phyloP scores from a whole-genome alignment of 2,888 invertebrate species.

The Nomada flava region DNA sequence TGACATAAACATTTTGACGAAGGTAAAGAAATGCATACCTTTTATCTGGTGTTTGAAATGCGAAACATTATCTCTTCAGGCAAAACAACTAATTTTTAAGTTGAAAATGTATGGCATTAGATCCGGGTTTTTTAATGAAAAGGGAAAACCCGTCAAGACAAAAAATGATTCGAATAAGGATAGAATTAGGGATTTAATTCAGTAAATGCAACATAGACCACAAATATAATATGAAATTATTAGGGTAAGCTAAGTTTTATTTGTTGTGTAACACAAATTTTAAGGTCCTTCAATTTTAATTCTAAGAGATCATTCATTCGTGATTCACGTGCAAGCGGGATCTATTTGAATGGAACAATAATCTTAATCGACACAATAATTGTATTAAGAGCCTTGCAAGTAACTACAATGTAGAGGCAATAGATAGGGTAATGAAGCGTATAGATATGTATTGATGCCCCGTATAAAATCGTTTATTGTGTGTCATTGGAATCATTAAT shows the following conservation, averaged over 20 bases:
- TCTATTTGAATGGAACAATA: conserved; percentile 69
- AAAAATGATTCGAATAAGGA: conserved; percentile 48
- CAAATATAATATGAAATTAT: conserved; percentile 49
- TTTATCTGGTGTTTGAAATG: conserved; percentile 37
- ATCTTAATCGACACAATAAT: conserved; percentile 70
- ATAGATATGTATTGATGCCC: conserved; percentile 65
- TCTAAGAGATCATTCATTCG: conserved; percentile 37
- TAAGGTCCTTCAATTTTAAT: conserved; percentile 66
- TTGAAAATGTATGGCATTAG: conserved; percentile 69
- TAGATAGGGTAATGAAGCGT: conserved; percentile 60
- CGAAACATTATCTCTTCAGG: conserved; percentile 46
- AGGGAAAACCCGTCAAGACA: conserved; percentile 66
- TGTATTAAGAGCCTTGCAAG: conserved; percentile 62
- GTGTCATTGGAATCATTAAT: conserved; percentile 73
- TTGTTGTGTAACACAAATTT: conserved; percentile 58
- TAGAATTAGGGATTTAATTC: conserved; percentile 45
- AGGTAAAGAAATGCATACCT: conserved; percentile 37
- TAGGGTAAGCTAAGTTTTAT: conserved; percentile 63
- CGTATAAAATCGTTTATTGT: conserved; percentile 53
- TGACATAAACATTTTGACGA: conserved; percentile 29
- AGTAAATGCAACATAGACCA: conserved; percentile 35
- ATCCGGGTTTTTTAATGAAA: conserved; percentile 65
- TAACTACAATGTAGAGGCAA: conserved; percentile 44
- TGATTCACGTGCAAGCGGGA: conserved; percentile 43
- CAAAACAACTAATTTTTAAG: conserved; percentile 40